Percentiles rank a stretch among this genome's conserved stretches.
These are phyloP conservation scores for Ptilorrhoa leucosticta DNA, from an alignment of 2,113 vertebrate species.

Conservation along the genomic window DNA sequence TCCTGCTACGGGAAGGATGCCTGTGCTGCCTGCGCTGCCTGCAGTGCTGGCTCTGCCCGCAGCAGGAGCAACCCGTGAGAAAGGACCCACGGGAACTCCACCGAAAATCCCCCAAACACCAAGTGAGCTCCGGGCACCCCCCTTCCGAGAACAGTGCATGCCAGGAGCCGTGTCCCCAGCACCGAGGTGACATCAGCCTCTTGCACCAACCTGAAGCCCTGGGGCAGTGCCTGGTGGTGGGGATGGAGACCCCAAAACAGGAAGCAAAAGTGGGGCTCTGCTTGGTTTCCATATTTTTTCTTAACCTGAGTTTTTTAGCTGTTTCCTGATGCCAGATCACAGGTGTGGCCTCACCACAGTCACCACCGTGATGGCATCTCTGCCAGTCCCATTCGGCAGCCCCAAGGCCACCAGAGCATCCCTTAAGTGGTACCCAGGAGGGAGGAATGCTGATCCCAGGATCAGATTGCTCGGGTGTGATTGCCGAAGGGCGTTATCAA, in stretches of 20 bases:
- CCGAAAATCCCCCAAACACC: conserved; percentile 8
- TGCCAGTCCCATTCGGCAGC: accelerated
- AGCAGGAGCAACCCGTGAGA: neutral
- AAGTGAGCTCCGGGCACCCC: neutral
- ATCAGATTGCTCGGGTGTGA: neutral
- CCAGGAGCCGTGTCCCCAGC: neutral
- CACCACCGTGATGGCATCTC: accelerated
- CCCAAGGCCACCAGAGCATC: neutral
- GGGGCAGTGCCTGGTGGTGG: neutral
- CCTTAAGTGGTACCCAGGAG: neutral
- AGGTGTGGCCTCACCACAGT: neutral
- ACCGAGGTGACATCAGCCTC: neutral
- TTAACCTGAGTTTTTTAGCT: neutral
- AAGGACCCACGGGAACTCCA: conserved; percentile 18
- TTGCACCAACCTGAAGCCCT: neutral
- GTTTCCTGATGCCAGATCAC: neutral
- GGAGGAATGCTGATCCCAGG: neutral
- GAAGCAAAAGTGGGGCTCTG: conserved; percentile 5
- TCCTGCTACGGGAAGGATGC: neutral
- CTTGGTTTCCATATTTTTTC: neutral
- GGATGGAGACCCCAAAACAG: neutral
- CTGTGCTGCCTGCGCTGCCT: neutral
- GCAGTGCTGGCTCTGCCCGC: neutral
- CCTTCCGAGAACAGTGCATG: accelerated
- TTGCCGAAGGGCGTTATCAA: neutral